Percentiles rank a stretch among this genome's conserved stretches.
Conservation (phyloP, 2,797 vertebrate genomes). For the Centropyge bicolor region DNA sequence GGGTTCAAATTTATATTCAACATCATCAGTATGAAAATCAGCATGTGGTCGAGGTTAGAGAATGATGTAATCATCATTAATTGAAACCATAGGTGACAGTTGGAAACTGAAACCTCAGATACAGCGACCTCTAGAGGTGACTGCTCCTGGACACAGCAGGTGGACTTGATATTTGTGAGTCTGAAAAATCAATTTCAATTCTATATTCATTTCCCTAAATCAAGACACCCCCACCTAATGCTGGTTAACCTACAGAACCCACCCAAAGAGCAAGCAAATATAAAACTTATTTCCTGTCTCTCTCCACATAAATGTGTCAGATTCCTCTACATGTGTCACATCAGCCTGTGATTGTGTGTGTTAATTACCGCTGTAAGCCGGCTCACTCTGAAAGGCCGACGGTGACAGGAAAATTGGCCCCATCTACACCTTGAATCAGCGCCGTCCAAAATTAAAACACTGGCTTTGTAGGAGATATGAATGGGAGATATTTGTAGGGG, state of each 20-base stretch:
- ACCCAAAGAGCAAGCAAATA: constrained; percentile 4
- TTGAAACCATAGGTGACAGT: background rate
- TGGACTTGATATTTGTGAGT: background rate
- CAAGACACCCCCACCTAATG: background rate
- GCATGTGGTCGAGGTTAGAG: too few species aligned
- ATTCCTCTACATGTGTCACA: constrained; percentile 7
- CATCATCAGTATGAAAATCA: too few species aligned
- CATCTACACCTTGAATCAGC: constrained; percentile 42
- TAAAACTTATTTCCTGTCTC: background rate
- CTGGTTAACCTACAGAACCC: constrained; percentile 1
- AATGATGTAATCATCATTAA: background rate
- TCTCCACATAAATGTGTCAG: background rate
- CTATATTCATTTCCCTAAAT: background rate
- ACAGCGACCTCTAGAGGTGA: background rate
- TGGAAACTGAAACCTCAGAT: background rate
- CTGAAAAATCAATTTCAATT: background rate
- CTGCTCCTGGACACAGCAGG: background rate
- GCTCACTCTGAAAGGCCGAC: constrained; percentile 16
- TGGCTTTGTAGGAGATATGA: constrained; percentile 23
- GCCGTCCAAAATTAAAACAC: constrained; percentile 32
- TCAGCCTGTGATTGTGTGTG: constrained; percentile 16
- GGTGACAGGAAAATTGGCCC: constrained; percentile 54
- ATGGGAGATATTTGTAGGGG: constrained; percentile 9
- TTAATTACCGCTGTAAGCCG: constrained; percentile 34
- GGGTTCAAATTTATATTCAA: too few species aligned